Evolutionary conservation across 2,797 vertebrate genomes (phyloP), one percentile per base, ranked within the genome.

Genomic region (Helicolenus hilgendorfi): DNA sequence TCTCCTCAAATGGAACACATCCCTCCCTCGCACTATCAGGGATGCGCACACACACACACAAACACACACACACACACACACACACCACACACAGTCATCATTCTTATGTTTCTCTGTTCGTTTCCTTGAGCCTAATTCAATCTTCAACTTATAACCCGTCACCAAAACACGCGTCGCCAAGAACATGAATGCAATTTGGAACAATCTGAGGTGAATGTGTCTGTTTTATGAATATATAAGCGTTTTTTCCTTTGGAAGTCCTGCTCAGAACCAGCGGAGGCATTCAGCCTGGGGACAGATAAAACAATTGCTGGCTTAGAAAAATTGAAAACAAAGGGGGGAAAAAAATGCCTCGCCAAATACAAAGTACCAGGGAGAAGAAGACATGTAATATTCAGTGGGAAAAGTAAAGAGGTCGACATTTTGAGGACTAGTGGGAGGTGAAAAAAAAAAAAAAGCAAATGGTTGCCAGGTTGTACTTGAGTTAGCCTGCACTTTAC

Each of bases 141-240:
- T 96, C 94, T 92, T 75, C 87, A 92, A 86, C 89, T 92, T 94
- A 88, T 91, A 91, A 91, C 88, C 86, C 45, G 14, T 89, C 45
- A 55, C 83, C 10, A 49, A 92, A 92, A 93, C 90, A 92, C 72
- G 18, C 73, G 15, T 71, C 74, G 73, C 84, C 60, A 89, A 87
- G 90, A 92, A 95, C 93, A 93, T 84, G 85, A 91, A 95, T 89
- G 81, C 88, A 96, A 96, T 96, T 96, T 96, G 88, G 91, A 92
- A 84, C 94, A 96, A 95, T 96, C 92, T 92, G 89, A 89, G 90
- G 91, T 91, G 91, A 95, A 88, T 92, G 68, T 87, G 81, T 92
- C 89, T 89, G 89, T 89, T 83, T 95, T 91, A 94, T 95, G 94
- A 97, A 96, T 97, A 93, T 92, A 93, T 87, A 91, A 95, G 38